Evolutionary conservation across 2,888 invertebrate species (phyloP).

Genomic region (Fabriciana adippe): DNA sequence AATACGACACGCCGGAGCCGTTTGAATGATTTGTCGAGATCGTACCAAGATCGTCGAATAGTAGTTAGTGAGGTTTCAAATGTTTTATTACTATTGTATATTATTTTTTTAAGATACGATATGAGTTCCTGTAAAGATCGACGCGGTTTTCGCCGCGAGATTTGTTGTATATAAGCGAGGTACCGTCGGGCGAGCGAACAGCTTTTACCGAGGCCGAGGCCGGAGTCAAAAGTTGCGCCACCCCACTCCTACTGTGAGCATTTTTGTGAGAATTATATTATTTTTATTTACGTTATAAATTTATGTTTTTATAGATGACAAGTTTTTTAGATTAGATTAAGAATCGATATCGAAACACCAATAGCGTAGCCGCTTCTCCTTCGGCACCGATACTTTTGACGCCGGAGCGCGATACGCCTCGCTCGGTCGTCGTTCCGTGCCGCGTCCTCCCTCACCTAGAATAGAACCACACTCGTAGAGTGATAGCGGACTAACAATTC

Average conservation of each 20-base stretch:
- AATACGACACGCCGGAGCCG: conserved; percentile 79
- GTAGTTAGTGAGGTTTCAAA: conserved; percentile 82
- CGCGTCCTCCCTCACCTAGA: conserved; percentile 61
- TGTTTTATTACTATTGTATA: conserved; percentile 81
- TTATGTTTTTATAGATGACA: conserved; percentile 74
- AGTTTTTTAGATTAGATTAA: conserved; percentile 82
- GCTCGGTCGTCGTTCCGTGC: conserved; percentile 40
- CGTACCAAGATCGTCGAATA: conserved; percentile 78
- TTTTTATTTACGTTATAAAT: conserved; percentile 72
- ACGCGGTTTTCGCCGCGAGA: conserved; percentile 44
- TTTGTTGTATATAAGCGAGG: conserved; percentile 79
- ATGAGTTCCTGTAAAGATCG: conserved; percentile 81
- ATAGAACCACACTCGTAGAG: conserved; percentile 80
- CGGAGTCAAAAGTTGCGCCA: conserved; percentile 63
- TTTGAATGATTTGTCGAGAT: conserved; percentile 77
- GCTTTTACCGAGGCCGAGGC: conserved; percentile 45
- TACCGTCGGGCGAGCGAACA: conserved; percentile 55
- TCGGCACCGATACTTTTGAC: conserved; percentile 75
- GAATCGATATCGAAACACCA: conserved; percentile 81
- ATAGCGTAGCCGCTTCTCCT: conserved; percentile 82
- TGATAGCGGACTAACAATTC: conserved; percentile 69
- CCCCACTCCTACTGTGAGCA: conserved; percentile 78
- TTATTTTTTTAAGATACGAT: conserved; percentile 80
- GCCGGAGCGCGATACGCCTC: conserved; percentile 66
- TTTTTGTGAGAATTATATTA: conserved; percentile 81